phyloP scores from a whole-genome alignment of 2,113 vertebrate genomes.

The Steatornis caripensis region DNA sequence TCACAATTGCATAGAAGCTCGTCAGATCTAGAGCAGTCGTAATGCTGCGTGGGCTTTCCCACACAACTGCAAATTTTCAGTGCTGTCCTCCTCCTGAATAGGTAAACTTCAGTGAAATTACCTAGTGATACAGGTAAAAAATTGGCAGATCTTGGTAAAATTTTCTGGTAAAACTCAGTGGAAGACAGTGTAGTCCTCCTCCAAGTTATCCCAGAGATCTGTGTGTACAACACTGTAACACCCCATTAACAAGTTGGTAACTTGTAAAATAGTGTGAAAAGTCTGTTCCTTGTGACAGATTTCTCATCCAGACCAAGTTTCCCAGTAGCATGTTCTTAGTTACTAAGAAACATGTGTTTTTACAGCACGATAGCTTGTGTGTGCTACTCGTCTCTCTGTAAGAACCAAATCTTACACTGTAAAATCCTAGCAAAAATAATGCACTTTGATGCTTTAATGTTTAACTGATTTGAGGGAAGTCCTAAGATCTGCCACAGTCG shows the following conservation, averaged over 20 bases:
- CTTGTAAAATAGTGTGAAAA: not conserved
- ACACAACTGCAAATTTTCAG: not conserved
- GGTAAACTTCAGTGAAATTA: not conserved
- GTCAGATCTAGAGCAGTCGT: not conserved
- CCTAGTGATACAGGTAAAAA: not conserved
- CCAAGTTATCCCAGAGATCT: not conserved
- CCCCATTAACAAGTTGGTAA: not conserved
- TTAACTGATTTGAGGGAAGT: not conserved
- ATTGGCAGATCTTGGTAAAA: not conserved
- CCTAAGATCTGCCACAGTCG: not conserved
- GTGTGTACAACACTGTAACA: not conserved
- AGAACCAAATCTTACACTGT: not conserved
- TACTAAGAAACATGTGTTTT: not conserved
- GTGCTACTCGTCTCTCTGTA: not conserved
- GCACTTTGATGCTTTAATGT: not conserved
- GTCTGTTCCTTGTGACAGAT: not conserved
- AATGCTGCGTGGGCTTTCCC: not conserved
- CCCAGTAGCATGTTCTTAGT: not conserved
- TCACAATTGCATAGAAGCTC: not conserved
- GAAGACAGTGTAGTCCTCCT: not conserved
- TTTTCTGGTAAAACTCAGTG: not conserved
- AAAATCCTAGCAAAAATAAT: not conserved
- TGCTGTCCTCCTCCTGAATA: not conserved
- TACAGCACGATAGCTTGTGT: not conserved
- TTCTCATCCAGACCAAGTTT: not conserved